Percentiles rank a stretch among this genome's conserved stretches.
phyloP scores from a whole-genome alignment of 2,797 vertebrate species.

The Periophthalmus magnuspinnatus region DNA sequence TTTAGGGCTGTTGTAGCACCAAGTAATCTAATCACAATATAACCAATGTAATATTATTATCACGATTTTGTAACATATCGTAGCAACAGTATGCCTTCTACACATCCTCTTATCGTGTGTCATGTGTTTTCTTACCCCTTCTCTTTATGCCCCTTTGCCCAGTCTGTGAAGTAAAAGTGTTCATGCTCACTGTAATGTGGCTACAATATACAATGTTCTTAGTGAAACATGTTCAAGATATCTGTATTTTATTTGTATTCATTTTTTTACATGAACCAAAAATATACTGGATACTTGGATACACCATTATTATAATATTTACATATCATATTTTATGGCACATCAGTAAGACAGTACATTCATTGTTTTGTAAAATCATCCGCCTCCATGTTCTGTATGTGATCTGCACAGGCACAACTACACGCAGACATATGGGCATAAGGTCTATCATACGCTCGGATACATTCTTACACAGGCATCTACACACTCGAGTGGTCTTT shows the following conservation, averaged over 20 bases:
- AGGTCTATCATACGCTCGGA: constrained; percentile 48
- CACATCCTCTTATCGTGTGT: not conserved
- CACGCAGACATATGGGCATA: constrained; percentile 29
- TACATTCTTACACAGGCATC: constrained; percentile 47
- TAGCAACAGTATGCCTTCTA: not conserved
- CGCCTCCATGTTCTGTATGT: constrained; percentile 22
- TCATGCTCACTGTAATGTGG: too few species aligned
- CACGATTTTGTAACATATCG: not conserved
- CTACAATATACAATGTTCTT: too few species aligned
- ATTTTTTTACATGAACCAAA: too few species aligned
- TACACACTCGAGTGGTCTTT: constrained; percentile 55
- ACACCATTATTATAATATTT: not conserved
- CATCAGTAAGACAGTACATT: not conserved
- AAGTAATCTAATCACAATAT: not conserved
- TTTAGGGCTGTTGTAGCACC: not conserved
- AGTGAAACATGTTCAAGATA: too few species aligned
- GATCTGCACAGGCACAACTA: constrained; percentile 18
- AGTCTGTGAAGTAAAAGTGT: not conserved
- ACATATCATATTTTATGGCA: not conserved
- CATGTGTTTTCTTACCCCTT: not conserved
- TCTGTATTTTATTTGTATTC: too few species aligned
- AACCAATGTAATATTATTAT: not conserved
- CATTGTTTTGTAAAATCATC: constrained; percentile 11
- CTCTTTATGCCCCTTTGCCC: not conserved
- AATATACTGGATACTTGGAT: not conserved